Percentiles rank a stretch among this genome's conserved stretches.
These are phyloP conservation scores for Epinotia demarniana DNA, from an alignment of 2,888 invertebrate species.

Conservation along the genomic window DNA sequence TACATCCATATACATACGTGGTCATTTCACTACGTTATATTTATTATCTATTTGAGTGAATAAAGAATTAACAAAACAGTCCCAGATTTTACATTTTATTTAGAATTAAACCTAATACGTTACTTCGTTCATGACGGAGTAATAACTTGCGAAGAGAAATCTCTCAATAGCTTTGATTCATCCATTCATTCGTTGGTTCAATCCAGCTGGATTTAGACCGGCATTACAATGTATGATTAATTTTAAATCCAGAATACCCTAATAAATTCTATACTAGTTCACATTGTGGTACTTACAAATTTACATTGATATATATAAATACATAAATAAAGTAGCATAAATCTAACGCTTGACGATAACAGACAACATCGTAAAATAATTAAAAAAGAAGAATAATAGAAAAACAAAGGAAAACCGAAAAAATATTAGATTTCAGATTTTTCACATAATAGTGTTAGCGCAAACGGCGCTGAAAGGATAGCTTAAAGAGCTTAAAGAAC, in stretches of 20 bases:
- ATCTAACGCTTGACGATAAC: not conserved
- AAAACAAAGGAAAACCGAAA: no score
- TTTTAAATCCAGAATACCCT: slow-evolving; percentile 29
- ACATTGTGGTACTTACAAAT: not conserved
- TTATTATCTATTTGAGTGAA: not conserved
- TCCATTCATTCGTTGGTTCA: slow-evolving; percentile 24
- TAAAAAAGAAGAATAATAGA: no score
- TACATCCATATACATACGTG: not conserved
- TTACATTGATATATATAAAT: not conserved
- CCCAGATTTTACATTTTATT: not conserved
- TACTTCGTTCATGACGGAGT: not conserved
- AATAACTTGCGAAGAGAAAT: slow-evolving; percentile 11
- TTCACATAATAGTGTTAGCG: no score
- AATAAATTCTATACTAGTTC: slow-evolving; percentile 29
- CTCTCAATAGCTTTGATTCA: slow-evolving; percentile 27
- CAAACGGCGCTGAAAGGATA: no score
- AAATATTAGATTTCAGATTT: no score
- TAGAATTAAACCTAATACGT: not conserved
- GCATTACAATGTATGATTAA: slow-evolving; percentile 37
- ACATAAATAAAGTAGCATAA: not conserved
- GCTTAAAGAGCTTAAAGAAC: no score
- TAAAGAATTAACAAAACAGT: not conserved
- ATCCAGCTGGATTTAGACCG: slow-evolving; percentile 8
- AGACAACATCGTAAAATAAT: not conserved
- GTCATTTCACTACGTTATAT: not conserved